phyloP scores from a whole-genome alignment of 2,888 invertebrate species.

The Malthinus flaveolus region DNA sequence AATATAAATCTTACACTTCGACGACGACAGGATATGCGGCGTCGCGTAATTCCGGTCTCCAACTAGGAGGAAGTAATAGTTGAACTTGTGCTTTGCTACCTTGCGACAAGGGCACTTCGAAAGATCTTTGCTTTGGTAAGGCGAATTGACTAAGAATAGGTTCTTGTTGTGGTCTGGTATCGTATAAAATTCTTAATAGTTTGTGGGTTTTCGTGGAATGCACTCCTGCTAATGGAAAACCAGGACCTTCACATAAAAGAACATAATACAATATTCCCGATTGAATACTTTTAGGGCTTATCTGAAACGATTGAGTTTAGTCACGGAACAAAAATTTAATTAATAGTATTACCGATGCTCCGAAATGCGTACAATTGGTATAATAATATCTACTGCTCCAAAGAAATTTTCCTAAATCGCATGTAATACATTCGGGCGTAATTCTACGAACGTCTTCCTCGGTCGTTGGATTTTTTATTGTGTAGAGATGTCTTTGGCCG shows the following conservation, averaged over 20 bases:
- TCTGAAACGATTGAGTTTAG: constrained; percentile 36
- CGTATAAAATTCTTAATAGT: constrained; percentile 76
- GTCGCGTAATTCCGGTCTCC: constrained; percentile 83
- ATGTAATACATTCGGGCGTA: constrained; percentile 85
- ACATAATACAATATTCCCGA: constrained; percentile 63
- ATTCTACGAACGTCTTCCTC: constrained; percentile 68
- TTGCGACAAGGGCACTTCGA: constrained; percentile 83
- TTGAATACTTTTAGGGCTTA: constrained; percentile 47
- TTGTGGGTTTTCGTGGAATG: constrained; percentile 77
- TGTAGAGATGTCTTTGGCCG: constrained; percentile 86
- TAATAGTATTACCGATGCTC: constrained; percentile 66
- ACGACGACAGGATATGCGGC: constrained; percentile 88
- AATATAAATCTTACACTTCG: constrained; percentile 69
- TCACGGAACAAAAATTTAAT: constrained; percentile 8
- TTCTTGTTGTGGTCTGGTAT: constrained; percentile 70
- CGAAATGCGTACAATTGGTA: constrained; percentile 86
- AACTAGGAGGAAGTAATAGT: constrained; percentile 83
- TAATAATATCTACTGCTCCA: constrained; percentile 82
- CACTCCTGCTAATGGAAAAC: constrained; percentile 81
- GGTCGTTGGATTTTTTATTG: constrained; percentile 75
- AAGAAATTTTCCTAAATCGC: constrained; percentile 73
- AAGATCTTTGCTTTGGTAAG: constrained; percentile 78
- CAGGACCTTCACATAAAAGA: constrained; percentile 90
- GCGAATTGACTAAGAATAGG: constrained; percentile 76
- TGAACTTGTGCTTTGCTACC: constrained; percentile 88